These are phyloP conservation scores for Alosa sapidissima DNA, from an alignment of 2,797 vertebrate species.

Conservation along the genomic window DNA sequence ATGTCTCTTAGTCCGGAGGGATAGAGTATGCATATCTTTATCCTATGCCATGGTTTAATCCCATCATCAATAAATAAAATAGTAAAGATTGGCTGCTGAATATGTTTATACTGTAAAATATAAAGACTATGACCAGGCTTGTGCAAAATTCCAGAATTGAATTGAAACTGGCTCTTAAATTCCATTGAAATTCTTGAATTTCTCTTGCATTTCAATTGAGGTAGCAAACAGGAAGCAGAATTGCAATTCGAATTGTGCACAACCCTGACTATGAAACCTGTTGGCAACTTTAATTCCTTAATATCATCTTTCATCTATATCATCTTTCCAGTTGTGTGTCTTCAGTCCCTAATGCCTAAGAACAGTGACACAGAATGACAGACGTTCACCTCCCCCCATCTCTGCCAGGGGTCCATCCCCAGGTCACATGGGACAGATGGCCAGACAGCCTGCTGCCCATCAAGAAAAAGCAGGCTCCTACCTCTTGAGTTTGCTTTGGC, in stretches of 20 bases:
- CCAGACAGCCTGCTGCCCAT: conserved; percentile 34
- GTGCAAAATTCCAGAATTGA: too few relatives aligned
- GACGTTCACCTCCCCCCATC: background rate
- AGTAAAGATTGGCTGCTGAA: background rate
- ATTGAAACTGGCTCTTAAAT: too few relatives aligned
- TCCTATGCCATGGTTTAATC: background rate
- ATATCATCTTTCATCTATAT: background rate
- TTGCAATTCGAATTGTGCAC: too few relatives aligned
- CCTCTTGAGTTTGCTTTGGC: conserved; percentile 66
- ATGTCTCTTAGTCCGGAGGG: background rate
- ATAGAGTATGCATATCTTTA: background rate
- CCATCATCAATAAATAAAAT: background rate
- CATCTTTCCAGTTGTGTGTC: background rate
- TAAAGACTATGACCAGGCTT: background rate
- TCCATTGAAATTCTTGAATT: too few relatives aligned
- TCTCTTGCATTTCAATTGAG: too few relatives aligned
- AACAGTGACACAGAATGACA: background rate
- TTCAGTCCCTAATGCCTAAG: background rate
- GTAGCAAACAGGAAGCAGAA: too few relatives aligned
- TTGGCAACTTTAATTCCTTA: background rate
- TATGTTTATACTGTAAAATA: background rate
- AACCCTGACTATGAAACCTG: background rate
- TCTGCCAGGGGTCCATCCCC: background rate
- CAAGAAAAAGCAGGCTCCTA: conserved; percentile 68
- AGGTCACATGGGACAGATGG: conserved; percentile 19